Evolutionary conservation across 2,888 invertebrate species (phyloP), one percentile per base, ranked within the genome.

Genomic region (Thysanoteuthis rhombus): DNA sequence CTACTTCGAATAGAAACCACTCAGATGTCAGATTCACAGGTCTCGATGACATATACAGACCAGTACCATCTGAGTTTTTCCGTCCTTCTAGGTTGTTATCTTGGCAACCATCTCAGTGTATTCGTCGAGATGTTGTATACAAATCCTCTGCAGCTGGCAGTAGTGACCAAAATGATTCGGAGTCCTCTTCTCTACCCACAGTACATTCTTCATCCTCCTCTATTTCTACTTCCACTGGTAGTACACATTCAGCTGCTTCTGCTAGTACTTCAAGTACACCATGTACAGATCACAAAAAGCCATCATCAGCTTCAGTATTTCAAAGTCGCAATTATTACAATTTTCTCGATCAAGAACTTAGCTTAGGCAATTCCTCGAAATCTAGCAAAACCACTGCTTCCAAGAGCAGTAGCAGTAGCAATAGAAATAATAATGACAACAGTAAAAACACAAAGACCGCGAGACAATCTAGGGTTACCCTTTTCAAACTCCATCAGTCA

Each of bases 51-150:
- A 40, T 92, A 42, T 45, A 92, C 45, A 92, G 28, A 42, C n/a
- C 40, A 42, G 42, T 92, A 40, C 40, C 92, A 38, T 92, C 92
- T 92, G 92, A 92, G 40, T 92, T 92, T 40, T 92, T 45, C 92
- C 92, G 92, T 92, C 92, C 92, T 25, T 92, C 40, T 92, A 39
- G 92, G 45, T 92, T 92, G 92, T 28, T 92, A 12, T 32, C 92
- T 16, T 92, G 92, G 92, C 40, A 45, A 40, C 92, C 92, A 42
- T 45, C 92, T 45, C 92, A 92, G 45, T 45, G 32, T 92, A 45
- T 92, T n/a, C 92, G 92, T 22, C 28, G 92, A 45, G 42, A 45
- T 45, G 22, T 92, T n/a, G 6, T 92, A 40, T 92, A 92, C 92
- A 92, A 92, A 28, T 45, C 40, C 3, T 92, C 92, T 10, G 42